A percentile compares a stretch with the other conserved stretches of the same genome.
phyloP scores from a whole-genome alignment of 2,888 invertebrate species.

The Dryobotodes eremita region DNA sequence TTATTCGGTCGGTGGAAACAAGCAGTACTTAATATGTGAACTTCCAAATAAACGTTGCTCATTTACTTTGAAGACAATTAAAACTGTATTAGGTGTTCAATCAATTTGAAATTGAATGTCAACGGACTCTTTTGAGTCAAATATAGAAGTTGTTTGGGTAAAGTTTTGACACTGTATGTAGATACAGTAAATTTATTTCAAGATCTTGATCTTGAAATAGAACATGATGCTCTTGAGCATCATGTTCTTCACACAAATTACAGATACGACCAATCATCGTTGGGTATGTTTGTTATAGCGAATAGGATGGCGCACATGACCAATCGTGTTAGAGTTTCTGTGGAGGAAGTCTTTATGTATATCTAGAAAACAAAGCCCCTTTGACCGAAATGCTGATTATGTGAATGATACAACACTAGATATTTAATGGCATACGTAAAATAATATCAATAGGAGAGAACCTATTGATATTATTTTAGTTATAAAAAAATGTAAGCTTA shows the following conservation, averaged over 20 bases:
- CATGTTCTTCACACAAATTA: neutral
- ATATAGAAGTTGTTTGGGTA: neutral
- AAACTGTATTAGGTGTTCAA: neutral
- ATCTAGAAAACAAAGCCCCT: neutral
- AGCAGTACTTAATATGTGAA: neutral
- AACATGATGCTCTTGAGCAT: too few species aligned
- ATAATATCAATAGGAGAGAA: neutral
- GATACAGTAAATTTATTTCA: neutral
- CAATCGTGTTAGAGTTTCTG: neutral
- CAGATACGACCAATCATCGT: neutral
- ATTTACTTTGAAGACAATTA: slow-evolving; percentile 5
- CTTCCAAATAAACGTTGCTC: slow-evolving; percentile 2
- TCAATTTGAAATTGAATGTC: neutral
- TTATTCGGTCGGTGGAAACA: slow-evolving; percentile 19
- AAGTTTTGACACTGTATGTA: neutral
- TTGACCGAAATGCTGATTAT: neutral
- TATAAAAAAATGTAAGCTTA: too few species aligned
- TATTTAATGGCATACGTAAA: neutral
- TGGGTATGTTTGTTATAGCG: neutral
- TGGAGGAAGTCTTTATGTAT: neutral
- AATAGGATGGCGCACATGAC: neutral
- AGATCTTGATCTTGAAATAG: too few species aligned
- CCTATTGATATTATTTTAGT: neutral
- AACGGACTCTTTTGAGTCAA: neutral
- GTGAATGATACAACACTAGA: neutral